These are phyloP conservation scores for Luffia ferchaultella DNA, from an alignment of 2,888 invertebrate genomes.

Conservation along the genomic window DNA sequence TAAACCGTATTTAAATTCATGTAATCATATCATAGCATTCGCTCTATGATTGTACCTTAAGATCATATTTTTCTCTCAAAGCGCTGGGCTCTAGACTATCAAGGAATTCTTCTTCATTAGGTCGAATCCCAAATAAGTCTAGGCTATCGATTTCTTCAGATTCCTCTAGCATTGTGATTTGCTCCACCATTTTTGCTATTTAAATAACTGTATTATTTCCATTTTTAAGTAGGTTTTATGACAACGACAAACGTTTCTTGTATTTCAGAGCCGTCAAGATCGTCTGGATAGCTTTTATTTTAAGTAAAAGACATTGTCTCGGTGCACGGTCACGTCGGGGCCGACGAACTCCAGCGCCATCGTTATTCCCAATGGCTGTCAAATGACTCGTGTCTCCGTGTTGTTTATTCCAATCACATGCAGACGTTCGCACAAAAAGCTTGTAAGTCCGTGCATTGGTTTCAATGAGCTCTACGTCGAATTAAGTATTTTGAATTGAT, in stretches of 20 bases:
- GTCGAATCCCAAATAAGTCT: slow-evolving; percentile 38
- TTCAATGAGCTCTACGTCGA: background rate
- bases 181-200: slow-evolving; percentile 7
- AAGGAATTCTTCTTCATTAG: slow-evolving; percentile 35
- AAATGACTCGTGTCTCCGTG: slow-evolving; percentile 39
- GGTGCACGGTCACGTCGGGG: slow-evolving; percentile 41
- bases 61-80: slow-evolving; percentile 35
- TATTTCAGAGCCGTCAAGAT: too few relatives aligned
- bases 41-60: too few relatives aligned
- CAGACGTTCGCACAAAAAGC: slow-evolving; percentile 24
- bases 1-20: too few relatives aligned
- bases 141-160: slow-evolving; percentile 47
- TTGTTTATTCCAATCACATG: slow-evolving; percentile 50
- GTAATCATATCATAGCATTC: too few relatives aligned
- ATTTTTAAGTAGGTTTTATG: background rate
- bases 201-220: too few relatives aligned
- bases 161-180: slow-evolving; percentile 34
- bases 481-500: too few relatives aligned
- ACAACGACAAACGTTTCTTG: background rate
- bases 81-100: slow-evolving; percentile 48
- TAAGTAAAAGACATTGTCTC: slow-evolving; percentile 18
- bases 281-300: too few relatives aligned
- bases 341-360: slow-evolving; percentile 51
- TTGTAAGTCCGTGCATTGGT: background rate
- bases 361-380: slow-evolving; percentile 55